These are phyloP conservation scores for Megaceryle alcyon DNA, from an alignment of 2,797 vertebrate genomes.

Conservation along the genomic window DNA sequence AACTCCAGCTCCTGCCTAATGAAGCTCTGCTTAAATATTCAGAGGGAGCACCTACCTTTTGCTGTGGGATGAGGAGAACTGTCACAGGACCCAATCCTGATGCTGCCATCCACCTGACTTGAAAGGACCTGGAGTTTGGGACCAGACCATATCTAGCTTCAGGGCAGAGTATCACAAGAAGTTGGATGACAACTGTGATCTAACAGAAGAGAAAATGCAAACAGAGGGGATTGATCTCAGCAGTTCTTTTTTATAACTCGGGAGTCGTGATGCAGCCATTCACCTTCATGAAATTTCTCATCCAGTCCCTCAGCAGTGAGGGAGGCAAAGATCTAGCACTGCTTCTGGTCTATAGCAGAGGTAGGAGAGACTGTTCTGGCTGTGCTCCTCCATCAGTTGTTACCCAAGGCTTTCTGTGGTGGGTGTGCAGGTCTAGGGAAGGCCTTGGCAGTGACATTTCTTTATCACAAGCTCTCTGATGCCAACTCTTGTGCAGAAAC, in stretches of 20 bases:
- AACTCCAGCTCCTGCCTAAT: not conserved
- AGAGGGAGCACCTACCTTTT: not conserved
- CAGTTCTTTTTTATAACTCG: not conserved
- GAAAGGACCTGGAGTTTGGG: not conserved
- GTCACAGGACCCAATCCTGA: fast-evolving
- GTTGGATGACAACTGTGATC: not conserved
- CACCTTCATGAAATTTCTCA: not conserved
- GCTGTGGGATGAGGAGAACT: not conserved
- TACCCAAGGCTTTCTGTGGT: not conserved
- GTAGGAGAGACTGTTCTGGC: not conserved
- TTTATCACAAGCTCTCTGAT: not conserved
- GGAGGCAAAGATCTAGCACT: not conserved
- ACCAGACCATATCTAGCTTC: not conserved
- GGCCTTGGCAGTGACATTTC: not conserved
- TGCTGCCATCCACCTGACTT: not conserved
- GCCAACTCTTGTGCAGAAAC: not conserved
- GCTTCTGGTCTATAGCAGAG: not conserved
- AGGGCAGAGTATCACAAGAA: not conserved
- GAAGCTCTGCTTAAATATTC: not conserved
- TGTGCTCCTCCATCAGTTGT: fast-evolving
- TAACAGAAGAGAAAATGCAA: not conserved
- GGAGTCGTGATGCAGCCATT: not conserved
- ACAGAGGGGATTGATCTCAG: not conserved
- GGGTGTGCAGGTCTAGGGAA: not conserved
- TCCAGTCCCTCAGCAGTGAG: not conserved